These are phyloP conservation scores for Mormyrus proboscirostris DNA, from an alignment of 2,797 vertebrate genomes.

Conservation along the genomic window DNA sequence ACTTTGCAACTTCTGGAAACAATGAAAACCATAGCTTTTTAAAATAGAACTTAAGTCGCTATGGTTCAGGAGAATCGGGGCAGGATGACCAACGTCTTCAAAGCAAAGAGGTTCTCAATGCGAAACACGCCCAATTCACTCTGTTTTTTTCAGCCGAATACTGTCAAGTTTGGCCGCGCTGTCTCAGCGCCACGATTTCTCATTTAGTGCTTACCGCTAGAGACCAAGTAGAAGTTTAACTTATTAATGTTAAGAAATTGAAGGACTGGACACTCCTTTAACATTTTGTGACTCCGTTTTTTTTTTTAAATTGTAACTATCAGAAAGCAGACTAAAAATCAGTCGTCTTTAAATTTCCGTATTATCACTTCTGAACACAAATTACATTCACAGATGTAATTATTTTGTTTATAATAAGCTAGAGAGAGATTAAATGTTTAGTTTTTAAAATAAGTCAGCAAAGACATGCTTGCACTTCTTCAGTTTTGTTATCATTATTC, in stretches of 20 bases:
- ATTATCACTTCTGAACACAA: not conserved
- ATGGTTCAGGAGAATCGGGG: not conserved
- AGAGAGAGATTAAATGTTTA: not conserved
- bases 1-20: not conserved
- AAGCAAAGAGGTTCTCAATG: not conserved
- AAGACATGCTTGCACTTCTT: conserved; percentile 65
- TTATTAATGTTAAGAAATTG: not conserved
- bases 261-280: not conserved
- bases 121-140: not conserved
- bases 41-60: not conserved
- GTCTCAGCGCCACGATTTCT: not conserved
- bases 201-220: not conserved
- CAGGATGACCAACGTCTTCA: not conserved
- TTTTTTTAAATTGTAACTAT: not conserved
- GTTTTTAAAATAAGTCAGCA: conserved; percentile 73
- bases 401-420: conserved; percentile 7
- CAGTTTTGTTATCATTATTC: conserved; percentile 64
- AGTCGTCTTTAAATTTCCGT: not conserved
- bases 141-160: not conserved
- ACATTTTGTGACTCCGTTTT: not conserved
- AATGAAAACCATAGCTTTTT: not conserved
- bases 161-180: not conserved
- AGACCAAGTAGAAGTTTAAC: not conserved
- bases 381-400: not conserved
- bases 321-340: not conserved